Evolutionary conservation across 2,113 vertebrate species (phyloP), one percentile per base, ranked within the genome.

Genomic region (Brienomyrus brachyistius): DNA sequence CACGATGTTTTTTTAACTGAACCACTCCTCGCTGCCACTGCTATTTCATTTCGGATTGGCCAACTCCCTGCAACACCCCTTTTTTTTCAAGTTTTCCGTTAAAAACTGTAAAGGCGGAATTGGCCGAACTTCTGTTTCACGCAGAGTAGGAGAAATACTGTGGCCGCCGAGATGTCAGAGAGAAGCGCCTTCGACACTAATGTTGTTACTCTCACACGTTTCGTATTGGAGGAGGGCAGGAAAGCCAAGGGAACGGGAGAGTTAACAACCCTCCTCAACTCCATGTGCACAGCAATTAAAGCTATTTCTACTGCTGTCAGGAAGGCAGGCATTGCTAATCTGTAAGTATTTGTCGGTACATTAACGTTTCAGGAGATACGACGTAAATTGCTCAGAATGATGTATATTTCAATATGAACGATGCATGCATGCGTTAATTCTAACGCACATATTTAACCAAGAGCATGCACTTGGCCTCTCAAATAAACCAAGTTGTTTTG

Each of bases 281-380:
- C 98, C 5, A 95, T 99, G 91, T 98, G 97, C 95, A 97, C 98
- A 0, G 97, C 98, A 9, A 91, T 99, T 93, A 99, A 99, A 94
- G 98, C 98, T 90, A 99, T 99, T 92, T 99, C 98, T 83, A 96
- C 96, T 0, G 98, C 98, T 0, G 98, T 99, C 93, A 97, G 98
- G 31, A 98, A 99, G 91, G 98, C 98, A 17, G 98, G 98, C 90
- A 97, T 99, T 90, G 98, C 98, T 86, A 96, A 99, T 93, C 97
- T 99, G 98, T 99, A 90, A 95, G 95, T 94, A 86, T 19, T 35
- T 77, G 35, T 66, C 15, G 23, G 27, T 6, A 45, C 21, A 23
- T 66, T 62, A 9, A 62, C 56, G 27, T 52, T 87, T 54, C n/a
- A 9, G 40, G 48, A 52, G 27, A 31, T 31, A 5, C 45, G 21